Conservation (phyloP, 2,797 vertebrate species). For the Eurystomus glaucurus region DNA sequence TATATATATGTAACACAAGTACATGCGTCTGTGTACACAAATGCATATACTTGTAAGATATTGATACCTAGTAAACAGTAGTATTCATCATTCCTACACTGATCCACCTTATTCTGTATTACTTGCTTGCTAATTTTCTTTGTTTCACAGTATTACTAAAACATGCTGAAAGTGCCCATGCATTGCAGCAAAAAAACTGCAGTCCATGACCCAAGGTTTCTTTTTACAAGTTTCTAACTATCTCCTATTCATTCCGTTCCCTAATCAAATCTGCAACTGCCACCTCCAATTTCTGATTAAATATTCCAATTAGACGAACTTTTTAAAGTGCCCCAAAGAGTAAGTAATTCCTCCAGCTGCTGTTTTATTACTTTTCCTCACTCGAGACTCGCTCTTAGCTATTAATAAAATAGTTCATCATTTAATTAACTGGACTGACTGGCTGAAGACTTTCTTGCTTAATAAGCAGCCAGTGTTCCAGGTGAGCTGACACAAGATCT, state of each 20-base stretch:
- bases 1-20: background rate
- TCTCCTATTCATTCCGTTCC: background rate
- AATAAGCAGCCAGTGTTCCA: background rate
- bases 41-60: background rate
- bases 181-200: background rate
- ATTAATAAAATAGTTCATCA: conserved; percentile 27
- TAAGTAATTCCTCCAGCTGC: background rate
- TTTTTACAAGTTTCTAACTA: background rate
- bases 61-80: background rate
- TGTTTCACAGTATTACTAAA: background rate
- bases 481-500: background rate
- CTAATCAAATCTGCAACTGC: conserved; percentile 47
- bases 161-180: background rate
- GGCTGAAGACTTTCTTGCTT: background rate
- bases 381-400: background rate
- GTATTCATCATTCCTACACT: background rate
- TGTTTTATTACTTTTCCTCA: conserved; percentile 36
- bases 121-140: background rate
- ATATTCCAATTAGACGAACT: conserved; percentile 31
- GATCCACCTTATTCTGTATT: background rate
- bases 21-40: background rate
- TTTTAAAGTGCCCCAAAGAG: background rate
- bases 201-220: background rate
- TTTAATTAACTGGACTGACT: conserved; percentile 40
- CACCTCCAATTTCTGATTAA: conserved; percentile 39